Evolutionary conservation across 2,797 vertebrate species (phyloP).

Genomic region (Hoplostethus mediterraneus): DNA sequence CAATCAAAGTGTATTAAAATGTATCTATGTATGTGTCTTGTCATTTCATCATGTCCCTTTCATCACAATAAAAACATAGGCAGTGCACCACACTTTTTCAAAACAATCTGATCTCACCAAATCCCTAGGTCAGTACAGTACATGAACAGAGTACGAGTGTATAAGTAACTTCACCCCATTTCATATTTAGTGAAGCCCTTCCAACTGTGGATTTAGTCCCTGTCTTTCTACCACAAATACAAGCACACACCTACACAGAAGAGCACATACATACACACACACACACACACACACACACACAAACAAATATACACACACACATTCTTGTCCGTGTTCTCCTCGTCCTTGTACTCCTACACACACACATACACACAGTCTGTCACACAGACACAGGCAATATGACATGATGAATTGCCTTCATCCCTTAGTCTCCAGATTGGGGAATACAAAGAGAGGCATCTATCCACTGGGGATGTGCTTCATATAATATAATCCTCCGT

Average conservation of each 20-base stretch:
- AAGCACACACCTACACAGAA: background rate
- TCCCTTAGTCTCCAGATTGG: constrained; percentile 49
- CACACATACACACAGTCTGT: constrained; percentile 1
- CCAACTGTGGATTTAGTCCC: constrained; percentile 12
- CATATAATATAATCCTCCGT: constrained; percentile 65
- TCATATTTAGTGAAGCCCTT: constrained; percentile 10
- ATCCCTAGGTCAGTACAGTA: background rate
- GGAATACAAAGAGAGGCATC: constrained; percentile 58
- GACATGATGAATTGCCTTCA: constrained; percentile 59
- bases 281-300: background rate
- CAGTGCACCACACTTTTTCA: background rate
- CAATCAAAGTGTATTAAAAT: background rate
- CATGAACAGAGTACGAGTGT: background rate
- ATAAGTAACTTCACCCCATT: constrained; percentile 8
- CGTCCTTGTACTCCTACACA: background rate
- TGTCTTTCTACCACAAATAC: background rate
- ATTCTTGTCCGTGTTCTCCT: background rate
- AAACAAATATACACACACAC: background rate
- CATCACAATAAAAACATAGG: no score
- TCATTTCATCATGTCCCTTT: no score
- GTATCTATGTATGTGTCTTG: no score
- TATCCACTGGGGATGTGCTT: constrained; percentile 57
- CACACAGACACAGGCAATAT: constrained; percentile 18
- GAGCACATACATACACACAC: no score
- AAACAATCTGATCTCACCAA: background rate